Evolutionary conservation across 2,797 vertebrate species (phyloP).

Genomic region (Vespertilio murinus): DNA sequence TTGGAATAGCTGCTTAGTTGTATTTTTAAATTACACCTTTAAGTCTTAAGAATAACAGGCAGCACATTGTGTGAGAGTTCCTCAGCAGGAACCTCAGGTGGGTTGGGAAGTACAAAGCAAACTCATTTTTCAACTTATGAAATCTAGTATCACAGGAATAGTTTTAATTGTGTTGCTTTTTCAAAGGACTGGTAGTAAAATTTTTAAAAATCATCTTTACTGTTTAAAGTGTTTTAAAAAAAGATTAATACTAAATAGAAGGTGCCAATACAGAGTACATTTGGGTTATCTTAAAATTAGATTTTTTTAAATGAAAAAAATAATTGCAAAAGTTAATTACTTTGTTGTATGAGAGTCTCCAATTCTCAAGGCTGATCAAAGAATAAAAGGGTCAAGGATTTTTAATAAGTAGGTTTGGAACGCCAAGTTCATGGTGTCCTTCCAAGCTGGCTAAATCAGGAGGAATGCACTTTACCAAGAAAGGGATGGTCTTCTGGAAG

Average conservation of each 20-base stretch:
- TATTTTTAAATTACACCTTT: slow-evolving; percentile 45
- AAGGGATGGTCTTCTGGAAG: slow-evolving; percentile 56
- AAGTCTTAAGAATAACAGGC: slow-evolving; percentile 14
- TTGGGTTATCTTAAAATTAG: slow-evolving; percentile 40
- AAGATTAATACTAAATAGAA: neutral
- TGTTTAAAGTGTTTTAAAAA: neutral
- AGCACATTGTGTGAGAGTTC: neutral
- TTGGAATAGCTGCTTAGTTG: slow-evolving; percentile 29
- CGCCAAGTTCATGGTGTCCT: slow-evolving; percentile 55
- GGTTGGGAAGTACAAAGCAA: neutral
- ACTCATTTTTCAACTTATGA: slow-evolving; percentile 36
- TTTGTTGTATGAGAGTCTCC: slow-evolving; percentile 31
- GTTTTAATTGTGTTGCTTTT: slow-evolving; percentile 22
- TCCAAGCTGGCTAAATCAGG: slow-evolving; percentile 68
- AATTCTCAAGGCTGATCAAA: slow-evolving; percentile 46
- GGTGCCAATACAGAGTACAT: neutral
- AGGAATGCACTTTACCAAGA: slow-evolving; percentile 54
- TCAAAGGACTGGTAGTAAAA: neutral
- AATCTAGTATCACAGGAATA: neutral
- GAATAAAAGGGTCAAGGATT: neutral
- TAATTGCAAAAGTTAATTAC: slow-evolving; percentile 21
- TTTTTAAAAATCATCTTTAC: no score
- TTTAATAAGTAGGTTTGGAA: slow-evolving; percentile 65
- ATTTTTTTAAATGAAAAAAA: neutral
- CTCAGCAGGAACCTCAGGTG: neutral